These are phyloP conservation scores for Trissoscelio sp. DNA, from an alignment of 2,888 invertebrate species.

Conservation along the genomic window DNA sequence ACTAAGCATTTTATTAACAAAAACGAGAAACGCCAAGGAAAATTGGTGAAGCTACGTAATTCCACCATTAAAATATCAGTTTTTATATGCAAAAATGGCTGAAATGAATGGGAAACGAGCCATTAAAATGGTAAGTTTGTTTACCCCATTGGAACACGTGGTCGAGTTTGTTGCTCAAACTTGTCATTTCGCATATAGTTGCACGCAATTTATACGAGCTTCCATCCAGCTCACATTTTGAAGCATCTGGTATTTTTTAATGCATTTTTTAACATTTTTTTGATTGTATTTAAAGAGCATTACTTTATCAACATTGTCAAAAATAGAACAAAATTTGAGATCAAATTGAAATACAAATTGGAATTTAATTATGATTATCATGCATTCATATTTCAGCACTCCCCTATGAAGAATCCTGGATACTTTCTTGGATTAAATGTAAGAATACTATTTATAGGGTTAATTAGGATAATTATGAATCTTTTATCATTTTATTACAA, in stretches of 20 bases:
- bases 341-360: background rate
- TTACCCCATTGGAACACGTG: conserved; percentile 6
- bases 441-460: conserved; percentile 13
- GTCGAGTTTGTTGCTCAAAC: background rate
- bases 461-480: too few relatives aligned
- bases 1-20: conserved; percentile 79
- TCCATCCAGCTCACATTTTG: background rate
- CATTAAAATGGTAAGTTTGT: conserved; percentile 78
- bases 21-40: conserved; percentile 75
- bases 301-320: too few relatives aligned
- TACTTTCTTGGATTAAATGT: conserved; percentile 34
- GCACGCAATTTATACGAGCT: background rate
- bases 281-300: too few relatives aligned
- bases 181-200: background rate
- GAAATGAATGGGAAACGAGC: conserved; percentile 77
- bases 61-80: conserved; percentile 70
- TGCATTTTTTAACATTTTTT: too few relatives aligned
- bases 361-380: background rate
- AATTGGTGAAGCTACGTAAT: conserved; percentile 65
- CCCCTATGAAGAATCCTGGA: conserved; percentile 42
- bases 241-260: background rate
- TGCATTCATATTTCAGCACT: conserved; percentile 31
- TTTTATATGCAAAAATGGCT: conserved; percentile 23
- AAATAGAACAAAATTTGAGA: too few relatives aligned
- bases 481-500: too few relatives aligned